Evolutionary conservation across 2,113 vertebrate species (phyloP).

Genomic region (Corythornis madagascariensis): DNA sequence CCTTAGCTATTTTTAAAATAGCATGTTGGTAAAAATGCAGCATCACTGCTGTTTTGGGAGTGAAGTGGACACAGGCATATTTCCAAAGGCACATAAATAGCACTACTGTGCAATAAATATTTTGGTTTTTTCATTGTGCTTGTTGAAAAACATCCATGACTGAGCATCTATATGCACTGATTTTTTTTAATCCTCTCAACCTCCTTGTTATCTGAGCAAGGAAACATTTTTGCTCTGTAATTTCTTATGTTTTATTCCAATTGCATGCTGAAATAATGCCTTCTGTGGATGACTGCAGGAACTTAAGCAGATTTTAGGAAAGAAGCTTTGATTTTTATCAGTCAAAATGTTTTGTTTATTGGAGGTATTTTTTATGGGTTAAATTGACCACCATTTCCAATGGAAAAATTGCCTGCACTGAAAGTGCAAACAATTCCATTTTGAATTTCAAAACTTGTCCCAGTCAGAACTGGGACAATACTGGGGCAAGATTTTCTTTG

Average conservation of each 20-base stretch:
- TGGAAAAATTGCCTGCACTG: neutral
- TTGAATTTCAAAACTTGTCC: neutral
- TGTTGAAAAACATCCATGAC: neutral
- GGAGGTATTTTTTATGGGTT: neutral
- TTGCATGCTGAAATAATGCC: neutral
- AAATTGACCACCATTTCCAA: neutral
- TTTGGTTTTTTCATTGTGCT: neutral
- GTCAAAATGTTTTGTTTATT: neutral
- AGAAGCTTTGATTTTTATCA: neutral
- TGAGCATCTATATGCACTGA: neutral
- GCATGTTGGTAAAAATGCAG: neutral
- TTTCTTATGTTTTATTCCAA: neutral
- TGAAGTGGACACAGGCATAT: neutral
- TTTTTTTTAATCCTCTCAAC: neutral
- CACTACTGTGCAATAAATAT: neutral
- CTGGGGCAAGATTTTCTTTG: neutral
- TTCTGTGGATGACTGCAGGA: neutral
- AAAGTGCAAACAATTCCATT: neutral
- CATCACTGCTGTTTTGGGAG: neutral
- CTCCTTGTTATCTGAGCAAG: neutral
- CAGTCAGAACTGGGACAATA: neutral
- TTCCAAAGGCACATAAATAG: neutral
- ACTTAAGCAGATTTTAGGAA: neutral
- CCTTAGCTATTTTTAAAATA: neutral
- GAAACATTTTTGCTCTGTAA: neutral